Percentiles rank a stretch among this genome's conserved stretches.
phyloP scores from a whole-genome alignment of 1,140 invertebrate species.

The Ectropis grisescens region DNA sequence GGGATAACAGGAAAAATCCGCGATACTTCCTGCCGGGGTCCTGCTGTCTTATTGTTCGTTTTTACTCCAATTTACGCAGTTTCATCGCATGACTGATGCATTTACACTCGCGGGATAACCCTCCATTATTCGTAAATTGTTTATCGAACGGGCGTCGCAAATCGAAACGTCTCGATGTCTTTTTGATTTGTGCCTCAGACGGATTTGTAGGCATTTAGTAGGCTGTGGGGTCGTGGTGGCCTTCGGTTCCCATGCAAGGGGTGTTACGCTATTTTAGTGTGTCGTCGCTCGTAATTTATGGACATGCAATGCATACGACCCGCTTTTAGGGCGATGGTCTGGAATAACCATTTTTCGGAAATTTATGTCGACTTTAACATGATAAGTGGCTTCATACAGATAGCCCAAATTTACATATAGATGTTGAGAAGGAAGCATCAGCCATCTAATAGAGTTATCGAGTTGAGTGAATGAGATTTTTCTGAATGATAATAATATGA shows the following conservation, averaged over 20 bases:
- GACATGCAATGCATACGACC: slow-evolving; percentile 36
- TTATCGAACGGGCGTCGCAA: slow-evolving; percentile 47
- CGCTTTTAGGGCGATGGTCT: slow-evolving; percentile 52
- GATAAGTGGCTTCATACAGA: slow-evolving; percentile 19
- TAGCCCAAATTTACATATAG: too few species aligned
- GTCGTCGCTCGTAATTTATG: slow-evolving; percentile 59
- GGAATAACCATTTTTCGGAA: slow-evolving; percentile 44
- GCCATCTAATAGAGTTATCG: too few species aligned
- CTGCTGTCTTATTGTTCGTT: slow-evolving; percentile 35
- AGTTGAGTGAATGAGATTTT: too few species aligned
- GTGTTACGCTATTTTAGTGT: slow-evolving; percentile 65
- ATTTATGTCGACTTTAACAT: slow-evolving; percentile 47
- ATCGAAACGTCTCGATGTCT: slow-evolving; percentile 47
- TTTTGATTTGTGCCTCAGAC: slow-evolving; percentile 46
- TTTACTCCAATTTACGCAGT: slow-evolving; percentile 47
- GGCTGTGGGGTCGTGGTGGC: slow-evolving; percentile 27
- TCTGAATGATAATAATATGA: too few species aligned
- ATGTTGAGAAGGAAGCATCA: too few species aligned
- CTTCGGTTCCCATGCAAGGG: slow-evolving; percentile 49
- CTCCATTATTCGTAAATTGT: slow-evolving; percentile 49
- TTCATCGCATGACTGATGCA: slow-evolving; percentile 46
- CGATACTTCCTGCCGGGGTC: slow-evolving; percentile 37
- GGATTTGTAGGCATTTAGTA: slow-evolving; percentile 54
- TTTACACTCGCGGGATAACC: slow-evolving; percentile 51
- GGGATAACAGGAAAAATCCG: slow-evolving; percentile 52